Evolutionary conservation across 2,888 invertebrate species (phyloP), one percentile per base, ranked within the genome.

Genomic region (Tiliacea citrago): DNA sequence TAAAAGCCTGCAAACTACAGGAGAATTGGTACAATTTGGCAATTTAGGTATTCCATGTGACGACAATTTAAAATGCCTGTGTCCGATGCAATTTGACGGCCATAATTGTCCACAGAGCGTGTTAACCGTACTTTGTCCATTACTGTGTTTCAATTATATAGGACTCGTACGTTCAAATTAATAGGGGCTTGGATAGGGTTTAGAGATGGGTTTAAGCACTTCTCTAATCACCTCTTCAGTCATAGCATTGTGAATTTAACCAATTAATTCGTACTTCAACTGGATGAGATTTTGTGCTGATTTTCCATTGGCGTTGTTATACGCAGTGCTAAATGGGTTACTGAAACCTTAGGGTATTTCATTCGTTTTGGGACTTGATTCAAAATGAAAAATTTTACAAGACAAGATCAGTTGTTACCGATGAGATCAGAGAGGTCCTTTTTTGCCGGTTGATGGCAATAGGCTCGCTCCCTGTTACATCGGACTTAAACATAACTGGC

Each of bases 71-170:
- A 90, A 91, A 88, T 88, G 90, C 88, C 90, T 88, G 89, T 67
- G 77, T 85, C 88, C 90, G 85, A 88, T 90, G 89, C 92, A 92
- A 93, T 93, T 91, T 91, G 88, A 90, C 85, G 86, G 88, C 90
- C 91, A 90, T 93, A 94, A 95, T 95, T 95, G 93, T 92, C 93
- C 92, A 82, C 93, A 91, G 92, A 93, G 93, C 92, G 92, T 93
- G 93, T 93, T 92, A 92, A 91, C 88, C 91, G 90, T 90, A 90
- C 91, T 91, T 91, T 87, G 92, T 89, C 90, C 88, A 83, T 79
- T 73, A 76, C 88, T 85, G 90, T 90, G 93, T 92, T 94, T 90
- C 93, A 91, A 93, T 93, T 93, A 93, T 93, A 91, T 90, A 82
- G 86, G 92, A 91, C 93, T 93, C 93, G 92, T 94, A 90, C 83